Conservation (phyloP, 37 sponge, comb jelly and placozoan genomes). For the Aphrocallistes beatrix region DNA sequence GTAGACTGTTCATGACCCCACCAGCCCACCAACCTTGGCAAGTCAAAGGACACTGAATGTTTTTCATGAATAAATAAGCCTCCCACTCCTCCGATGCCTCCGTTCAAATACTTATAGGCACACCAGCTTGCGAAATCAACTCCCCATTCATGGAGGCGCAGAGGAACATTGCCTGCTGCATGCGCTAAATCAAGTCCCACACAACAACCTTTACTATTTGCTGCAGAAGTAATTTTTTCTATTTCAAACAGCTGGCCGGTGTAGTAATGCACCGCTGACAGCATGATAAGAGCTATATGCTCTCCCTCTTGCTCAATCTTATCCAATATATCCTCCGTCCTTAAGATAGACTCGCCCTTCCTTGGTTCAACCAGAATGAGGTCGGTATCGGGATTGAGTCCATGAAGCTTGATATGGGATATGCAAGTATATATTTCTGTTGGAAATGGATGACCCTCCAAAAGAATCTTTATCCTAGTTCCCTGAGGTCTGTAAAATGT, state of each 20-base stretch:
- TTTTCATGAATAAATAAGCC: conserved; percentile 85
- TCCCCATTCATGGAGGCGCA: conserved; percentile 79
- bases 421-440: conserved; percentile 76
- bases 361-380: conserved; percentile 39
- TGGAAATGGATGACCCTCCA: conserved; percentile 64
- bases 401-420: conserved; percentile 68
- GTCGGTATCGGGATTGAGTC: conserved; percentile 48
- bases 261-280: conserved; percentile 73
- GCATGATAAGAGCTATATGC: conserved; percentile 58
- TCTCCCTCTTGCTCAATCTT: conserved; percentile 69
- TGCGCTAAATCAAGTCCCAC: conserved; percentile 87
- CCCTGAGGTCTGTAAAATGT: conserved; percentile 75
- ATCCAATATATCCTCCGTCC: conserved; percentile 71
- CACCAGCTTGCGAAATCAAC: conserved; percentile 94
- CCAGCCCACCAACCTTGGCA: conserved; percentile 70
- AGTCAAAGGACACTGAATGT: conserved; percentile 42
- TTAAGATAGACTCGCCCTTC: conserved; percentile 45
- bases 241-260: conserved; percentile 89
- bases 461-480: conserved; percentile 57
- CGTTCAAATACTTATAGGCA: conserved; percentile 78
- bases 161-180: conserved; percentile 82
- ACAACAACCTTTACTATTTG: conserved; percentile 67
- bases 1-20: conserved; percentile 66
- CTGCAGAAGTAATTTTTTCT: conserved; percentile 66
- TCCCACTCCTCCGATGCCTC: conserved; percentile 63